Conservation (phyloP, 2,888 invertebrate genomes). For the Ormyrus labotus region DNA sequence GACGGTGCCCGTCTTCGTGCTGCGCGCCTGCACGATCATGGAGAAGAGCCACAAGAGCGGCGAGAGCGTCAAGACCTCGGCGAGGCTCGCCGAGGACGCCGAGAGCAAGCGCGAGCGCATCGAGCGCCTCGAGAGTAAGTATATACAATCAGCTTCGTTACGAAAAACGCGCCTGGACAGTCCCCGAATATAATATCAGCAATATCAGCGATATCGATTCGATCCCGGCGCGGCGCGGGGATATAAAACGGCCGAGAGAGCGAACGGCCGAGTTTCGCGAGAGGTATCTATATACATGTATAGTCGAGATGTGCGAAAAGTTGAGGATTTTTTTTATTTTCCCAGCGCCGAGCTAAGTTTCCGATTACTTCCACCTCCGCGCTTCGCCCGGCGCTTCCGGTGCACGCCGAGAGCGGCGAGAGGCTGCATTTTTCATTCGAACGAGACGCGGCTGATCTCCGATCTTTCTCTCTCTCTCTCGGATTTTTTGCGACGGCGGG, state of each 20-base stretch:
- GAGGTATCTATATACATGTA: not conserved
- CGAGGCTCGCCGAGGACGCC: constrained; percentile 90
- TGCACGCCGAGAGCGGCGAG: not conserved
- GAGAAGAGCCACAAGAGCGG: constrained; percentile 94
- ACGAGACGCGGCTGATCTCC: not conserved
- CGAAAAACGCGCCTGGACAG: not conserved
- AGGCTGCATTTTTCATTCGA: constrained; percentile 10
- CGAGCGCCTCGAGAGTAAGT: constrained; percentile 89
- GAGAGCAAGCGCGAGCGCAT: constrained; percentile 89
- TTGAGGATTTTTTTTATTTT: not conserved
- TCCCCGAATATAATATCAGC: not conserved
- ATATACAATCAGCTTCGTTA: not conserved
- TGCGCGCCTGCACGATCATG: constrained; percentile 93
- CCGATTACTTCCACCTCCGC: constrained; percentile 20
- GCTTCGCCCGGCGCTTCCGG: not conserved
- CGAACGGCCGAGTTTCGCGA: not conserved
- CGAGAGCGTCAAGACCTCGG: constrained; percentile 91
- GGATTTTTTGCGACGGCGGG: not conserved
- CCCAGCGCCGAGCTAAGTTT: not conserved
- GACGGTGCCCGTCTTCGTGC: constrained; percentile 93
- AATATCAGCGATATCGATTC: not conserved
- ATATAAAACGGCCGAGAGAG: not conserved
- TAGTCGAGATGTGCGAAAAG: not conserved
- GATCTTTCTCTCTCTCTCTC: not conserved
- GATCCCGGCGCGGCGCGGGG: not conserved